Evolutionary conservation across 2,113 vertebrate species (phyloP), one percentile per base, ranked within the genome.

Genomic region (Lepus europaeus): DNA sequence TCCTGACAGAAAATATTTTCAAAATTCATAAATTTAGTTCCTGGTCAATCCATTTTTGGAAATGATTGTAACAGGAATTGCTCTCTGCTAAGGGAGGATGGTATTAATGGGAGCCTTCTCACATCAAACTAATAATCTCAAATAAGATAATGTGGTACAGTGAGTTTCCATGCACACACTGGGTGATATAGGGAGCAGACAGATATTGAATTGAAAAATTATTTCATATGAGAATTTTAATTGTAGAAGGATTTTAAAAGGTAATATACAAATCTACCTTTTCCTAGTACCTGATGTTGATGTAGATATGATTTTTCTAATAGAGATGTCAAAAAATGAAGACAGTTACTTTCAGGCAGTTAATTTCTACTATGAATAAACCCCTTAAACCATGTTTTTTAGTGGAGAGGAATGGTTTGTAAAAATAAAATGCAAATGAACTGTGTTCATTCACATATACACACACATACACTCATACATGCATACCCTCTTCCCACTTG

Each of bases 1-100:
- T 97, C 96, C 94, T 97, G 97, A 97, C 83, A 97, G 98, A 97
- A 96, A 97, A 88, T 92, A 82, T 97, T 98, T 98, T 98, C 95
- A 96, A 96, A 98, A 98, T 97, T 98, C 92, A 95, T 97, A 97
- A 91, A 86, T 90, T 90, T 87, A 78, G 89, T 97, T 88, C 76
- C 45, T 97, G 97, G 93, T 84, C 98, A 98, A 94, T 78, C 70
- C 81, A 96, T 95, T 96, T 45, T 97, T 92, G 95, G 96, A 96
- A 86, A 68, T 81, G 94, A 96, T 91, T 97, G 91, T 91, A 94
- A 94, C 88, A 77, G 91, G 53, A 80, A 87, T 36, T 90, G 90
- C 93, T 59, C 93, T 96, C 96, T 92, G 77, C 36, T 92, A 96
- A 97, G 94, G 90, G 90, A 97, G 82, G 94, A 27, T 6, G 80